Evolutionary conservation across 2,113 vertebrate genomes (phyloP).

Genomic region (Lepus europaeus): DNA sequence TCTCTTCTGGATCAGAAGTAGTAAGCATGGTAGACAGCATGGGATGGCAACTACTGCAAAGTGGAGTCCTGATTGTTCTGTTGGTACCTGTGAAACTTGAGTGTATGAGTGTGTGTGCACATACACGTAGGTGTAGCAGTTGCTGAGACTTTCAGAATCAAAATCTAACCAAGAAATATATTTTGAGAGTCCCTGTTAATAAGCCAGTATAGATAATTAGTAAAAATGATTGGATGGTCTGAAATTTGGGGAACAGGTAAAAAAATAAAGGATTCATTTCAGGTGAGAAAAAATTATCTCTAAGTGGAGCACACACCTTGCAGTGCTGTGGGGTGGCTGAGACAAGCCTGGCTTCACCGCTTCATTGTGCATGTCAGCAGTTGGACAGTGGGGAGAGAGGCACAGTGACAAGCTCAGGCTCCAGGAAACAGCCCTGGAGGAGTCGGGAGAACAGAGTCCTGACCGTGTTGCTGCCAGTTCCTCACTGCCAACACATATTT

Average conservation of each 20-base stretch:
- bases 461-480: not conserved
- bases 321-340: not conserved
- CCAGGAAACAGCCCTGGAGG: not conserved
- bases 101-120: not conserved
- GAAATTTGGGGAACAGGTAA: not conserved
- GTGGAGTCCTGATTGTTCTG: not conserved
- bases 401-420: not conserved
- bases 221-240: not conserved
- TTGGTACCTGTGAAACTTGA: conserved; percentile 18
- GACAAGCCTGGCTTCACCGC: not conserved
- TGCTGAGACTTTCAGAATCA: conserved; percentile 1
- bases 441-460: not conserved
- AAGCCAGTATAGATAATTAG: not conserved
- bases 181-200: conserved; percentile 22
- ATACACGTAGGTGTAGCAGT: not conserved
- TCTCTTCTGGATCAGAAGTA: not conserved
- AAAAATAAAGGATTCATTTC: not conserved
- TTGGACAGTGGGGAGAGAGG: not conserved
- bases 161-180: conserved; percentile 27
- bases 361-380: accelerated
- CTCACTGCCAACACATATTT: not conserved
- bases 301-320: not conserved
- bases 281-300: not conserved
- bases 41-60: not conserved
- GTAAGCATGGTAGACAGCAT: not conserved